Conservation (phyloP, 1,140 invertebrate species). For the Eupeodes corollae region DNA sequence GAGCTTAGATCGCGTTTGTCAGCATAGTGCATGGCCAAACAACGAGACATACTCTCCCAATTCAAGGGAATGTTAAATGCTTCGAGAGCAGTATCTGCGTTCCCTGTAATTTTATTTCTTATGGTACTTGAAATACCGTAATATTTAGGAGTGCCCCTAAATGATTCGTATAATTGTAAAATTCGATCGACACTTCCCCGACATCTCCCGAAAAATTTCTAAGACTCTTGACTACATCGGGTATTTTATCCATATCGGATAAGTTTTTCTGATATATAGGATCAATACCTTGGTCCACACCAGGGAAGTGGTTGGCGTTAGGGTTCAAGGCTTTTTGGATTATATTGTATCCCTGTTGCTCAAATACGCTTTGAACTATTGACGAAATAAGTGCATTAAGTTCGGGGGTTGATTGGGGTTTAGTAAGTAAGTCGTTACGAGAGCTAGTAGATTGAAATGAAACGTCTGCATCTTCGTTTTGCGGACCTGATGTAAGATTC, state of each 20-base stretch:
- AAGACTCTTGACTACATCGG: background rate
- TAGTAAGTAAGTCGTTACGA: too few species aligned
- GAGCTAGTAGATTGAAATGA: too few species aligned
- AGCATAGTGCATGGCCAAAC: background rate
- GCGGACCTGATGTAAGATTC: too few species aligned
- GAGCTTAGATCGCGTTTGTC: background rate
- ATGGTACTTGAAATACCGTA: constrained; percentile 1
- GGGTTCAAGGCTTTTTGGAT: too few species aligned
- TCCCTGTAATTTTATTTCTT: constrained; percentile 3
- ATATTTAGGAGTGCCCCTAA: constrained; percentile 2
- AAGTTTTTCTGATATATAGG: background rate
- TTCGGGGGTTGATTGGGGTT: too few species aligned
- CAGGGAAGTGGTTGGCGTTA: background rate
- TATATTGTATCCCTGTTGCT: too few species aligned
- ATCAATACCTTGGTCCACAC: background rate
- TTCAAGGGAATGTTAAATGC: constrained; percentile 3
- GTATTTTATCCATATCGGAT: background rate
- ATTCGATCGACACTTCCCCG: background rate
- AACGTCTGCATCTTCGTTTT: too few species aligned
- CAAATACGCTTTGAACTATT: too few species aligned
- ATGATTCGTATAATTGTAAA: background rate
- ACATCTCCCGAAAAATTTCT: background rate
- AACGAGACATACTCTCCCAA: background rate
- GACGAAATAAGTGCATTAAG: too few species aligned
- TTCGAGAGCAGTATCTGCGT: constrained; percentile 1